Evolutionary conservation across 1,140 invertebrate genomes (phyloP), one percentile per base, ranked within the genome.

Genomic region (Pseudomyrmex gracilis): DNA sequence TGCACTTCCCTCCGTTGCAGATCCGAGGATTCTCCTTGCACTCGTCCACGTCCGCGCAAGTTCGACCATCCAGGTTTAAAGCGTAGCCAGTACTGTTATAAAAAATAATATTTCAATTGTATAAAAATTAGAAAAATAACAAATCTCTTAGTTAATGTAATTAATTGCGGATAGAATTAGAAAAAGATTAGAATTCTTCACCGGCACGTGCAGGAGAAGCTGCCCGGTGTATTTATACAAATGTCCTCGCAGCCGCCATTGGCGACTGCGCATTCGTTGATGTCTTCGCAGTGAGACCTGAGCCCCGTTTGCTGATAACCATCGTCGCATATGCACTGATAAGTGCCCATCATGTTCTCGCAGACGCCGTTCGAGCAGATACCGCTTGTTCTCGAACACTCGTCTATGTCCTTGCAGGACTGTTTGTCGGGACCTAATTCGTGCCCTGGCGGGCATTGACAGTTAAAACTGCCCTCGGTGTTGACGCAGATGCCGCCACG

Each of bases 341-440:
- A 98, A 1, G 97, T 97, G 10, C 98, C 98, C 95, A 97, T 97
- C 93, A 96, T 96, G 89, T 99, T 98, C 91, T 98, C 97, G 91
- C 97, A 98, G 2, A 97, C 96, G 2, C 97, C 97, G 93, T 98
- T 97, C 10, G 97, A 97, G 90, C 97, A 98, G 47, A 98, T 97
- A 9, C 97, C 97, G 82, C 97, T 97, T 0, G 97, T 97, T 67
- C 96, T 95, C n/a, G 96, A 97, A 90, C 96, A 97, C 88, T 96
- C 96, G 85, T 96, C 95, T 73, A 96, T 95, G 85, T 96, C 95
- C 94, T 97, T 96, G 92, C 96, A 97, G 66, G 95, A 95, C 57
- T 95, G 93, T 68, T 95, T 95, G 92, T 97, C 95, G 7, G 95
- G 94, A 3, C 96, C 93, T 2, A 97, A 86, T 84, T 96, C 96